These are phyloP conservation scores for Thalassophryne amazonica DNA, from an alignment of 2,797 vertebrate genomes.

Conservation along the genomic window DNA sequence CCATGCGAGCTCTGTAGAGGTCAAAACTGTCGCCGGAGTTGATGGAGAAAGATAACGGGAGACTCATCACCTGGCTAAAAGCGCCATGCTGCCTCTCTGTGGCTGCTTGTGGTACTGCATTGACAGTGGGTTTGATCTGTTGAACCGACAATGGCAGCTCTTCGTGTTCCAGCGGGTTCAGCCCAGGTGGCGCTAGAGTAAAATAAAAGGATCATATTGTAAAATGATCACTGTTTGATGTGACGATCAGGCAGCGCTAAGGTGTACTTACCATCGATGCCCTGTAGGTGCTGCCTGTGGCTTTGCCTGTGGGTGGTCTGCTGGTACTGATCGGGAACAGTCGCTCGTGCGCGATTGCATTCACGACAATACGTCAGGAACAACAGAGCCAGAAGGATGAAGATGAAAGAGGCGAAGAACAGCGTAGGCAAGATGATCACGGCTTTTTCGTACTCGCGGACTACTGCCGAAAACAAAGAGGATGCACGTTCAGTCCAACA, in stretches of 20 bases:
- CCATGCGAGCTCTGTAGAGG: slow-evolving; percentile 62
- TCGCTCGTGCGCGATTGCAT: not conserved
- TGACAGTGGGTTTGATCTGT: not conserved
- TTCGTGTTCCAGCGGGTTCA: slow-evolving; percentile 76
- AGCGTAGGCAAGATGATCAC: slow-evolving; percentile 85
- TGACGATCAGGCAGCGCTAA: not conserved
- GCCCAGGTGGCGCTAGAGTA: slow-evolving; percentile 65
- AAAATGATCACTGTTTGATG: not conserved
- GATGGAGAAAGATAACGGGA: slow-evolving; percentile 49
- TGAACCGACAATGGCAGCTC: slow-evolving; percentile 63
- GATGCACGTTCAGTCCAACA: not conserved
- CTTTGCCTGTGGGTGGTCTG: slow-evolving; percentile 6
- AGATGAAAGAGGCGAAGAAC: slow-evolving; percentile 71
- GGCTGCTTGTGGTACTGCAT: slow-evolving; percentile 28
- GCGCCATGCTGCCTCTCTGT: slow-evolving; percentile 33
- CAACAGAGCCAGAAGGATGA: slow-evolving; percentile 68
- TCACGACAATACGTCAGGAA: slow-evolving; percentile 29
- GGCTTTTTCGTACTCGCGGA: slow-evolving; percentile 67
- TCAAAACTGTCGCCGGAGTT: slow-evolving; percentile 16
- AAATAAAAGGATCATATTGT: not conserved
- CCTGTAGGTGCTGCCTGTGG: slow-evolving; percentile 47
- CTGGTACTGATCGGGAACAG: not conserved
- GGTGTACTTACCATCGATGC: slow-evolving; percentile 67
- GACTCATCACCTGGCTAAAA: slow-evolving; percentile 53
- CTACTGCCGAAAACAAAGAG: slow-evolving; percentile 38